Percentiles rank a stretch among this genome's conserved stretches.
Conservation (phyloP, 2,797 vertebrate genomes). For the Pterois miles region DNA sequence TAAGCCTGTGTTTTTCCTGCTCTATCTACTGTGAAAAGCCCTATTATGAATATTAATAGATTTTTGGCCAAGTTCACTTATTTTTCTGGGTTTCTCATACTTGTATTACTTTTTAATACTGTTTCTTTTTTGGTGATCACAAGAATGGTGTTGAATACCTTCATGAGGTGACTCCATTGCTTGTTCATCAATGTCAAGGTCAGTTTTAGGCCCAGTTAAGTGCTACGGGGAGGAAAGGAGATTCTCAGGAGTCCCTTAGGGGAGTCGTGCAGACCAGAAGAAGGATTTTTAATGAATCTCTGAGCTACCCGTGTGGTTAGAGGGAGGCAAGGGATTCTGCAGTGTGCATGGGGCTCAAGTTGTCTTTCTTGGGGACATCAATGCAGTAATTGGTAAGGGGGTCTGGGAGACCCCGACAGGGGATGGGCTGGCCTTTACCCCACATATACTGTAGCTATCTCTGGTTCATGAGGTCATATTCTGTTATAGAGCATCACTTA, state of each 20-base stretch:
- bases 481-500: not conserved
- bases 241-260: conserved; percentile 28
- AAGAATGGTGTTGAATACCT: not conserved
- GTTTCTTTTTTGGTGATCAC: not conserved
- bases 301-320: conserved; percentile 31
- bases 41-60: not conserved
- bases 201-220: conserved; percentile 28
- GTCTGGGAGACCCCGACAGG: conserved; percentile 1
- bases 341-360: conserved; percentile 23
- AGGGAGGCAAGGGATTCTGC: conserved; percentile 4
- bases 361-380: conserved; percentile 41
- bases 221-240: conserved; percentile 14
- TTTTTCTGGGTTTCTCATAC: not conserved
- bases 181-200: conserved; percentile 38
- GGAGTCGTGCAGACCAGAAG: conserved; percentile 1
- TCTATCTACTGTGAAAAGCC: not conserved
- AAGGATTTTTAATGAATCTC: conserved; percentile 57
- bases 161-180: not conserved
- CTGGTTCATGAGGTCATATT: conserved; percentile 19
- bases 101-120: conserved; percentile 2
- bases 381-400: conserved; percentile 48
- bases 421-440: conserved; percentile 24
- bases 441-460: not conserved
- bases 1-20: not conserved
- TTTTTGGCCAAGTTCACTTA: not conserved